Conservation (phyloP, 2,797 vertebrate species). For the Peromyscus eremicus region DNA sequence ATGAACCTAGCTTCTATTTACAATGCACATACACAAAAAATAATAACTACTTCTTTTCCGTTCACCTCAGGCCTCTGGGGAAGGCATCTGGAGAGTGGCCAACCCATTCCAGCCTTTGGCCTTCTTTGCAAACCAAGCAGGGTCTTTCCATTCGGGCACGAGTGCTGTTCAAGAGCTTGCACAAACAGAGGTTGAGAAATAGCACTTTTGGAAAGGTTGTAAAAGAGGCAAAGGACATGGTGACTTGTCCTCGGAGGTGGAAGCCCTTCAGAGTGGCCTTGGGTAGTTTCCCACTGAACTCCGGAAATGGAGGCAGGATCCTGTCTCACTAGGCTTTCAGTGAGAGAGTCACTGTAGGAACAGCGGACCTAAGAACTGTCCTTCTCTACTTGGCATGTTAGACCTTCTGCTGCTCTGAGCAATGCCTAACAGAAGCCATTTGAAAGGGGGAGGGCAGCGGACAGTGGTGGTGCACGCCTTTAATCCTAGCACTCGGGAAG, state of each 20-base stretch:
- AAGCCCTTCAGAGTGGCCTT: not conserved
- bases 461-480: not conserved
- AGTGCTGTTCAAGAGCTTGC: conserved; percentile 35
- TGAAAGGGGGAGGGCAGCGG: not conserved
- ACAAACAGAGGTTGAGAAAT: conserved; percentile 73
- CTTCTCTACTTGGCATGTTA: not conserved
- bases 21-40: not conserved
- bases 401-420: not conserved
- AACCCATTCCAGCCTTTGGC: conserved; percentile 63
- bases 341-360: not conserved
- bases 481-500: not conserved
- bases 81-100: not conserved
- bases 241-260: not conserved
- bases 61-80: not conserved
- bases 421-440: not conserved
- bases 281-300: not conserved
- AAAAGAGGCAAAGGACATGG: conserved; percentile 44
- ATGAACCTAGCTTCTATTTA: not conserved
- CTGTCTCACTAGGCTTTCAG: not conserved
- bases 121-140: conserved; percentile 33
- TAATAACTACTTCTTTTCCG: not conserved
- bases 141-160: not conserved
- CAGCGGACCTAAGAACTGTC: not conserved
- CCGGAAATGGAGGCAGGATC: not conserved
- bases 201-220: not conserved